Percentiles rank a stretch among this genome's conserved stretches.
Evolutionary conservation across 2,113 vertebrate species (phyloP).

Genomic region (Rhinolophus ferrumequinum): DNA sequence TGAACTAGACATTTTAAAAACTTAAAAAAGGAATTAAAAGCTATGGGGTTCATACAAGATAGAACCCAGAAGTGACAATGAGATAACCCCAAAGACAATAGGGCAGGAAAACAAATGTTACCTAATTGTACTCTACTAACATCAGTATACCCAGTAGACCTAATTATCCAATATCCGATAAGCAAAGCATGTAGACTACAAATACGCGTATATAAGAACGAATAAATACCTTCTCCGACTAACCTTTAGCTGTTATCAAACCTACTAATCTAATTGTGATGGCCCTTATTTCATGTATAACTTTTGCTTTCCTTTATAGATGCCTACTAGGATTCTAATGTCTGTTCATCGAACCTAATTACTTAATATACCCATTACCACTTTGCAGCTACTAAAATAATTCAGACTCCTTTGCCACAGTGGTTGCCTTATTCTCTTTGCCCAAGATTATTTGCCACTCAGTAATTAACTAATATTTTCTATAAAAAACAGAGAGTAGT

Average conservation of each 20-base stretch:
- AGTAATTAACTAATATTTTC: conserved; percentile 29
- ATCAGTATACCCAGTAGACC: background rate
- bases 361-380: background rate
- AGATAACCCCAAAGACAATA: background rate
- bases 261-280: background rate
- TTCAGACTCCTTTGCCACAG: background rate
- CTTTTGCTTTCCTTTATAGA: background rate
- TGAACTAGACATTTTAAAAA: background rate
- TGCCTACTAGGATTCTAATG: background rate
- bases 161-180: background rate
- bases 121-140: background rate
- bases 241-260: background rate
- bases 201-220: background rate
- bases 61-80: background rate
- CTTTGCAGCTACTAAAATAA: background rate
- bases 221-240: background rate
- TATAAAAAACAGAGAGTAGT: background rate
- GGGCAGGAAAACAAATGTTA: background rate
- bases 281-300: background rate
- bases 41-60: background rate
- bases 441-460: background rate
- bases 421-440: background rate
- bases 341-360: background rate
- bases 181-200: background rate
- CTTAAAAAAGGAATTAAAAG: background rate